A percentile compares a stretch with the other conserved stretches of the same genome.
phyloP scores from a whole-genome alignment of 2,113 vertebrate genomes.

The Catagonus wagneri region DNA sequence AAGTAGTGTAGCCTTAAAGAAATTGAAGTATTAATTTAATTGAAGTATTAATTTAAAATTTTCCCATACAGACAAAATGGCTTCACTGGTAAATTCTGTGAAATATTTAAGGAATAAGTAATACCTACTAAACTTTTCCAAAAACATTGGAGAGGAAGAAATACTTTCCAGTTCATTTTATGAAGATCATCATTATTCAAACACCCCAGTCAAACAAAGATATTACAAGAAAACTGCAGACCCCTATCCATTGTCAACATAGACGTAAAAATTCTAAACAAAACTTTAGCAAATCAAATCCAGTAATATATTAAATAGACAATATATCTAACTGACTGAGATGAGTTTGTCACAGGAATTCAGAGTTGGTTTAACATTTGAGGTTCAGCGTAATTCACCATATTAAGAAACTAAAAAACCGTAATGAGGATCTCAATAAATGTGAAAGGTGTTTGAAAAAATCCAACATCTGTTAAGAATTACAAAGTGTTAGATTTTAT shows the following conservation, averaged over 20 bases:
- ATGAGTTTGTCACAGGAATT: not conserved
- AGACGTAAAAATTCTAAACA: conserved; percentile 32
- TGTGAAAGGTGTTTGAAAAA: not conserved
- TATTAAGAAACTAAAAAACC: not conserved
- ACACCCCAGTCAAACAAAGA: not conserved
- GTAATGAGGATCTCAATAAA: not conserved
- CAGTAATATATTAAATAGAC: not conserved
- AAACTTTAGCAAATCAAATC: not conserved
- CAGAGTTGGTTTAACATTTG: not conserved
- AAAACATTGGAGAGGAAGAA: not conserved
- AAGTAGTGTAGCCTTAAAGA: not conserved
- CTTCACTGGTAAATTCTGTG: conserved; percentile 38
- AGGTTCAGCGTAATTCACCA: not conserved
- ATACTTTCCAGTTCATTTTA: not conserved
- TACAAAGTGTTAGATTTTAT: not conserved
- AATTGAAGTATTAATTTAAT: no score
- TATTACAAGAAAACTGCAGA: not conserved
- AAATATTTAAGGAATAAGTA: conserved; percentile 8
- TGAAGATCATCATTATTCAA: not conserved
- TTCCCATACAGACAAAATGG: not conserved
- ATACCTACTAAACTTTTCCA: not conserved
- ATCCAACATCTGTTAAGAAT: not conserved
- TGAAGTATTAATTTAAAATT: conserved; percentile 16
- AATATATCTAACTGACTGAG: not conserved
- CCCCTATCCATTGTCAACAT: not conserved